A percentile compares a stretch with the other conserved stretches of the same genome.
phyloP scores from a whole-genome alignment of 2,888 invertebrate genomes.

The Xestobium rufovillosum region DNA sequence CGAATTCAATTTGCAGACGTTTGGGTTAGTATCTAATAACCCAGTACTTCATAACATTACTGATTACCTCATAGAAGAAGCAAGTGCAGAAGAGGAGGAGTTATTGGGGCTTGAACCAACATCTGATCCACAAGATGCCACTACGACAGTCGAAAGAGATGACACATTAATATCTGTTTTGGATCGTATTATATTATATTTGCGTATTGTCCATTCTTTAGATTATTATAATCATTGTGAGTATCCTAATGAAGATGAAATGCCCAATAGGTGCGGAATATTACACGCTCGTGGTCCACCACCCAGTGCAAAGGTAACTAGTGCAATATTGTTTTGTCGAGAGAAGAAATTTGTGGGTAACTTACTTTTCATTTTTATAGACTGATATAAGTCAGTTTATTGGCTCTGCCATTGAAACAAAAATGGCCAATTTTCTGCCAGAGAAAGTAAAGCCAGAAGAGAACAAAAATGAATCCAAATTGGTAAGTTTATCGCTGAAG shows the following conservation, averaged over 20 bases:
- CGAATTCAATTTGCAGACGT: slow-evolving; percentile 41
- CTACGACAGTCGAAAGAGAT: slow-evolving; percentile 59
- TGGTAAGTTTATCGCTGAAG: slow-evolving; percentile 38
- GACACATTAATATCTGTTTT: slow-evolving; percentile 63
- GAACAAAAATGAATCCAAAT: slow-evolving; percentile 47
- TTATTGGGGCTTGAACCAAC: slow-evolving; percentile 61
- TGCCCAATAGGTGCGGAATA: slow-evolving; percentile 98
- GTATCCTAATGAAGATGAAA: slow-evolving; percentile 98
- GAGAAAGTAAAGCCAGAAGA: slow-evolving; percentile 66
- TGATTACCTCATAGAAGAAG: slow-evolving; percentile 96
- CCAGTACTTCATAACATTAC: slow-evolving; percentile 95
- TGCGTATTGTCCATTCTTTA: slow-evolving; percentile 95
- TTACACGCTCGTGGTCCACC: slow-evolving; percentile 92
- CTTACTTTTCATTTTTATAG: slow-evolving; percentile 39
- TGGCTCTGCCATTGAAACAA: slow-evolving; percentile 81
- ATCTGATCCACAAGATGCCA: slow-evolving; percentile 42
- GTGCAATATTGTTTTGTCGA: no score
- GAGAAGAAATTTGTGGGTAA: slow-evolving; percentile 9
- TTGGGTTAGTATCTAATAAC: slow-evolving; percentile 75
- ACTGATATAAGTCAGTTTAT: slow-evolving; percentile 61
- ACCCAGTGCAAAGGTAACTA: slow-evolving; percentile 68
- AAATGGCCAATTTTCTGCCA: slow-evolving; percentile 83
- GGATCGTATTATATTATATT: slow-evolving; percentile 79
- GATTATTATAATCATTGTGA: slow-evolving; percentile 99
- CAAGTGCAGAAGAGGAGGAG: slow-evolving; percentile 97